Percentiles rank a stretch among this genome's conserved stretches.
phyloP scores from a whole-genome alignment of 92 coral and sea anemone species.

The Anthopleura xanthogrammica region DNA sequence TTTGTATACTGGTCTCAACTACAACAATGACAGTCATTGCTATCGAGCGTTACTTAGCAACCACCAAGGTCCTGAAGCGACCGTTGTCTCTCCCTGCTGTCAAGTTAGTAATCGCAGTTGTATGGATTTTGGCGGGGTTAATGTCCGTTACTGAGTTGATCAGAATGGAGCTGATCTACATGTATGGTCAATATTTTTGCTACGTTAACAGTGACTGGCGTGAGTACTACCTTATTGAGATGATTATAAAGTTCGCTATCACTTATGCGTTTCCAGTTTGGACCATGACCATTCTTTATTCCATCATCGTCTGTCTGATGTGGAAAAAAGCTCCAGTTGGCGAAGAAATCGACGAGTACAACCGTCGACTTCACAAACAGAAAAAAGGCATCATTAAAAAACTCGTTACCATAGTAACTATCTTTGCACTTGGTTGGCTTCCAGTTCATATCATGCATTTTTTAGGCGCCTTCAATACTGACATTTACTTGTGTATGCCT shows the following conservation, averaged over 20 bases:
- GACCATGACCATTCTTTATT: constrained; percentile 36
- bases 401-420: constrained; percentile 38
- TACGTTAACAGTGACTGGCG: constrained; percentile 20
- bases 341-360: constrained; percentile 38
- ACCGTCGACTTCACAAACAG: constrained; percentile 31
- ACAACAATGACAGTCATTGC: constrained; percentile 43
- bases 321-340: constrained; percentile 40
- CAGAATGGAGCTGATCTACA: constrained; percentile 8
- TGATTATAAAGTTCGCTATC: constrained; percentile 20
- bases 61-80: constrained; percentile 33
- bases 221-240: constrained; percentile 3
- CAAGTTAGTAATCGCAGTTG: constrained; percentile 26
- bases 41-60: constrained; percentile 58
- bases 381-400: constrained; percentile 29
- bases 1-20: constrained; percentile 42
- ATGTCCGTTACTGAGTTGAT: constrained; percentile 25
- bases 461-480: constrained; percentile 21
- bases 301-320: constrained; percentile 35
- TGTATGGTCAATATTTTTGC: not conserved
- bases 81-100: constrained; percentile 36
- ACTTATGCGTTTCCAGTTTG: constrained; percentile 33
- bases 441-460: constrained; percentile 52
- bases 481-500: constrained; percentile 23
- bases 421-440: constrained; percentile 58
- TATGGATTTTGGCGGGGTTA: constrained; percentile 37